phyloP scores from a whole-genome alignment of 2,888 invertebrate genomes.

The Lasius platythorax region DNA sequence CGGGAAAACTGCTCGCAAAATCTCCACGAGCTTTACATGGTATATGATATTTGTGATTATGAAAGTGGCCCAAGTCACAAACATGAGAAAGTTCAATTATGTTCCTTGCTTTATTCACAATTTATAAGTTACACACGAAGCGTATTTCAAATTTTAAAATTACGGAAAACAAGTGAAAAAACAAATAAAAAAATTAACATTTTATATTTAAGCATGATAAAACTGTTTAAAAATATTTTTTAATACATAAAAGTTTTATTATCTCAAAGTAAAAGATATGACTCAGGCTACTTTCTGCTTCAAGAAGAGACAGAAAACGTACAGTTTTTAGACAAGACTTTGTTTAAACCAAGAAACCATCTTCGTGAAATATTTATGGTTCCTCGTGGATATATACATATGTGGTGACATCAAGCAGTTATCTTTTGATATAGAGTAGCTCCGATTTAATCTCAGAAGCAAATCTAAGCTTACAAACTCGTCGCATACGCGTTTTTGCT shows the following conservation, averaged over 20 bases:
- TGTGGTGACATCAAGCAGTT: constrained; percentile 37
- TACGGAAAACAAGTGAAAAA: background rate
- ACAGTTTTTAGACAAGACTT: constrained; percentile 15
- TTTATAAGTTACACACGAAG: background rate
- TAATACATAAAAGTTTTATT: background rate
- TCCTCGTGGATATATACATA: constrained; percentile 20
- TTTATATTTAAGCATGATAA: constrained; percentile 24
- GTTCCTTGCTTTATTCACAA: background rate
- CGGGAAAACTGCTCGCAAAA: constrained; percentile 18
- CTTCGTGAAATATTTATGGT: constrained; percentile 17
- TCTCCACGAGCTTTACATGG: constrained; percentile 20
- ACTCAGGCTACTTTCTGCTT: constrained; percentile 28
- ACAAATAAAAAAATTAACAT: constrained; percentile 8
- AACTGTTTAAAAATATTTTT: constrained; percentile 18
- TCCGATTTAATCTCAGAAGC: constrained; percentile 47
- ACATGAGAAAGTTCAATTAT: background rate
- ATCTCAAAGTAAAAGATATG: constrained; percentile 25
- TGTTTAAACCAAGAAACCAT: constrained; percentile 11
- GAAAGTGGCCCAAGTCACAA: constrained; percentile 40
- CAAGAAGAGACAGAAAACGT: background rate
- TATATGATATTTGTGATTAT: constrained; percentile 31
- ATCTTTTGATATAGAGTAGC: constrained; percentile 44
- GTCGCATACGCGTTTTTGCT: constrained; percentile 20
- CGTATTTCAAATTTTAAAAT: constrained; percentile 1
- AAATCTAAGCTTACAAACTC: constrained; percentile 35